phyloP scores from a whole-genome alignment of 2,888 invertebrate genomes.

The Lasioglossum malachurum region DNA sequence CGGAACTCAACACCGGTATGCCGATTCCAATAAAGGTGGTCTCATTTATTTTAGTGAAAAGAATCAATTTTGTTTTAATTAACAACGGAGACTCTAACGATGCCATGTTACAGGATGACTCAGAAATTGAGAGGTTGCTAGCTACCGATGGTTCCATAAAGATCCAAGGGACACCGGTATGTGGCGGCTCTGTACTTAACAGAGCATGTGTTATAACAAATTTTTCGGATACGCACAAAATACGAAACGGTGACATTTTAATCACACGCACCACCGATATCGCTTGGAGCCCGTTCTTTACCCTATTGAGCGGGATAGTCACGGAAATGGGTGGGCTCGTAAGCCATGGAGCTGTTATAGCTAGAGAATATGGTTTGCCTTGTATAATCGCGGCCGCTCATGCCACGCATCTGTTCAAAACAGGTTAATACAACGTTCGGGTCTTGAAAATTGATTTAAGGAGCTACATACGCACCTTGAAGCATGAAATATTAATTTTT shows the following conservation, averaged over 20 bases:
- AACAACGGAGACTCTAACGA: neutral
- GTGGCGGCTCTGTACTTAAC: constrained; percentile 89
- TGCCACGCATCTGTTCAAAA: constrained; percentile 89
- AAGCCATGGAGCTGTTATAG: constrained; percentile 94
- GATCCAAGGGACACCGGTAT: constrained; percentile 90
- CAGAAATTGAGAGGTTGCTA: neutral
- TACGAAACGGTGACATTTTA: constrained; percentile 88
- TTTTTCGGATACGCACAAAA: constrained; percentile 87
- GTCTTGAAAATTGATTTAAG: neutral
- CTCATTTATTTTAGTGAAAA: neutral
- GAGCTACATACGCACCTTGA: neutral
- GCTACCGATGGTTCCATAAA: constrained; percentile 17
- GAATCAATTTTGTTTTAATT: neutral
- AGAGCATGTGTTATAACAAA: constrained; percentile 90
- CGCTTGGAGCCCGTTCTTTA: constrained; percentile 95
- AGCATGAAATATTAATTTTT: neutral
- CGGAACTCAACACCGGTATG: constrained; percentile 87
- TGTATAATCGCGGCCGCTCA: constrained; percentile 91
- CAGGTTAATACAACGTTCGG: constrained; percentile 85
- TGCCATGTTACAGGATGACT: constrained; percentile 22
- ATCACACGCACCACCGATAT: constrained; percentile 92
- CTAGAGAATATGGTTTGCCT: constrained; percentile 93
- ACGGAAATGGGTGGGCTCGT: constrained; percentile 94
- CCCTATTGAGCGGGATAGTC: constrained; percentile 91
- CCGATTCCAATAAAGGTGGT: constrained; percentile 80